Conservation (phyloP, 2,113 vertebrate species). For the Poicephalus gulielmi region DNA sequence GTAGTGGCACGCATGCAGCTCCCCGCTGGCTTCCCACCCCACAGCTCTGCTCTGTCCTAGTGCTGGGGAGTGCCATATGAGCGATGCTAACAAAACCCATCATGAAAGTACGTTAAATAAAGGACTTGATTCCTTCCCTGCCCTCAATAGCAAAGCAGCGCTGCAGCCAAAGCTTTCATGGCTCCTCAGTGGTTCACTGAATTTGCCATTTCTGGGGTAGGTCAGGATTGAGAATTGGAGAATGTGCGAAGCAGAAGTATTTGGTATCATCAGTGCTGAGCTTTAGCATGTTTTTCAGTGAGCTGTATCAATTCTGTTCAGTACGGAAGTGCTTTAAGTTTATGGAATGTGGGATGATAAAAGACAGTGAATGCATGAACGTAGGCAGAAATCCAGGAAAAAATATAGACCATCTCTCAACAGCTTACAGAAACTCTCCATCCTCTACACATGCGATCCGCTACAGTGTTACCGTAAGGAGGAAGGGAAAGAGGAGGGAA, state of each 20-base stretch:
- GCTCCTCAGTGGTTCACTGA: not conserved
- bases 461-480: not conserved
- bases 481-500: not conserved
- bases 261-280: not conserved
- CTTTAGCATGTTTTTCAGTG: not conserved
- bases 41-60: rapidly evolving
- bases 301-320: not conserved
- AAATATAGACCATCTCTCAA: not conserved
- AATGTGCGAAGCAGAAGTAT: not conserved
- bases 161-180: not conserved
- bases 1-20: not conserved
- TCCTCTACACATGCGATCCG: rapidly evolving
- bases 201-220: not conserved
- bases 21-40: rapidly evolving
- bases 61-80: rapidly evolving
- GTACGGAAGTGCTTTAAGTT: not conserved
- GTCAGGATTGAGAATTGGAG: not conserved
- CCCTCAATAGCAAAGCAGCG: not conserved
- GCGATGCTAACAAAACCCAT: not conserved
- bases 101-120: not conserved
- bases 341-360: not conserved
- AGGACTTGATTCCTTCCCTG: not conserved
- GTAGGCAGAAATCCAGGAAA: not conserved
- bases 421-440: not conserved
- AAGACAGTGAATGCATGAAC: not conserved